Base-by-base conservation (phyloP, 2,113 vertebrate genomes). In the Oreotrochilus melanogaster region DNA sequence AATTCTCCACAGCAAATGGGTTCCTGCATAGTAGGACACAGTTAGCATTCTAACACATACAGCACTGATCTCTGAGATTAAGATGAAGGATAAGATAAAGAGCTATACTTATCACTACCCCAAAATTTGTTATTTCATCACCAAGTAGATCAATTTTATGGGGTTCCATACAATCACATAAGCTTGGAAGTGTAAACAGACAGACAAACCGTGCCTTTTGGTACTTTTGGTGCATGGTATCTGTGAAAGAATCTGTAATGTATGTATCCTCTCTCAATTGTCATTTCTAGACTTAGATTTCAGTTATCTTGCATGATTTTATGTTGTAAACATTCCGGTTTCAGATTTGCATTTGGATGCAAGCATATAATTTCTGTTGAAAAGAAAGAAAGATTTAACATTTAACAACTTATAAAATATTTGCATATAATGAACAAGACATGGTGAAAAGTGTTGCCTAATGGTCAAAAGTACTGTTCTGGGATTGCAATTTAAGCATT, bases 21-120 rank as follows among this genome's bases (percentile, higher is more conserved):
- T 2, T 12, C 11, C 27, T 39, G 30, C 10, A 35, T 18, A 53
- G 1, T 10, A 50, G 18, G 7, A 24, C 5, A 27, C 0, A 1
- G 72, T 72, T 69, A 50, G 5, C 16, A 78, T 70, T 60, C 27
- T 30, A 56, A 6, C 17, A 31, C 19, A 31, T 17, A 19, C 6
- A 57, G 3, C 13, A 18, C 1, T 50, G 14, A 30, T 23, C 45
- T n/a, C 16, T 31, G 21, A 84, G 72, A 39, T 35, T 30, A 70
- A 48, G 17, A 79, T 24, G 27, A 66, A 19, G 19, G 18, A 67
- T 21, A 53, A 90, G 12, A 66, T 33, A 69, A 69, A 66, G 39
- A 62, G 3, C 12, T 81, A 3, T 67, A 62, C 27, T 71, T 58
- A 50, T 30, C 11, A 6, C 10, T 51, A 10, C 11, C 69, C 9